Percentiles rank a stretch among this genome's conserved stretches.
Evolutionary conservation across 2,113 vertebrate genomes (phyloP).

Genomic region (Percopsis transmontana): DNA sequence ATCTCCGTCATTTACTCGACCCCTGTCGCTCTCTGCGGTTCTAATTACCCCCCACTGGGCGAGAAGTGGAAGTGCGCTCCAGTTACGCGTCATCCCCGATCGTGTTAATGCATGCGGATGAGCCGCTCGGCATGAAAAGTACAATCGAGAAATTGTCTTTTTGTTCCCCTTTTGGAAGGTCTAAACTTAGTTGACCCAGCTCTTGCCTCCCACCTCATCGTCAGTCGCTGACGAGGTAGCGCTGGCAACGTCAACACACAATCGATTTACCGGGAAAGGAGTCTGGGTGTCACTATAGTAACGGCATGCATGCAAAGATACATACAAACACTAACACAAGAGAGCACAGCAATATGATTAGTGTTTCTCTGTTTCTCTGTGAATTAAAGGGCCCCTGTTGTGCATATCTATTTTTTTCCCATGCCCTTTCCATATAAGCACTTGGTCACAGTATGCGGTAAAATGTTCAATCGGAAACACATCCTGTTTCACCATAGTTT

Average conservation of each 20-base stretch:
- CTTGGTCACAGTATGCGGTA: too few species aligned
- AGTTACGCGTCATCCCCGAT: constrained; percentile 35
- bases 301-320: not conserved
- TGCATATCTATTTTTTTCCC: too few species aligned
- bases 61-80: constrained; percentile 23
- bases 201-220: constrained; percentile 31
- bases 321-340: not conserved
- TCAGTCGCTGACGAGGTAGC: constrained; percentile 31
- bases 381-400: too few species aligned
- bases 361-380: too few species aligned
- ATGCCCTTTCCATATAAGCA: too few species aligned
- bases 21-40: not conserved
- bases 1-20: constrained; percentile 1
- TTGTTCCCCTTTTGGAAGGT: constrained; percentile 19
- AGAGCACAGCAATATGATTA: not conserved
- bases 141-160: not conserved
- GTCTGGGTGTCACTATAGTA: not conserved
- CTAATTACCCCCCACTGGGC: constrained; percentile 38
- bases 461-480: too few species aligned
- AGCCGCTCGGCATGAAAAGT: constrained; percentile 8
- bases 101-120: constrained; percentile 58
- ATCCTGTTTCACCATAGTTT: too few species aligned
- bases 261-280: constrained; percentile 27
- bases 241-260: constrained; percentile 4
- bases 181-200: constrained; percentile 54